phyloP scores from a whole-genome alignment of 2,888 invertebrate genomes.

The Lasioglossum morio region DNA sequence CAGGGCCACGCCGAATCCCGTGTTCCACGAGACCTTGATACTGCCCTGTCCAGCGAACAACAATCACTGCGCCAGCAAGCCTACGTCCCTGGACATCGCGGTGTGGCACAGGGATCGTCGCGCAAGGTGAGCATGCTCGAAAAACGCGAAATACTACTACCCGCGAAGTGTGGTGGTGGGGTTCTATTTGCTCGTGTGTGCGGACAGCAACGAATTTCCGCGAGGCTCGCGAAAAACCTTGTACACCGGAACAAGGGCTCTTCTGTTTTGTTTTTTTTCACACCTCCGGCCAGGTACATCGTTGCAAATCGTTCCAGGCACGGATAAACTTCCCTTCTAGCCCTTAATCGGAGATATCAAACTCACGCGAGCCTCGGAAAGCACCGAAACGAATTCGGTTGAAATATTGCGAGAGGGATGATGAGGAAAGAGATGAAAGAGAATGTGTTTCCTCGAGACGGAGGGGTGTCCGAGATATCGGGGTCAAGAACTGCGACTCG shows the following conservation, averaged over 20 bases:
- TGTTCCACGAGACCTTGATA: conserved; percentile 92
- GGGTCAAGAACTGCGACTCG: conserved; percentile 54
- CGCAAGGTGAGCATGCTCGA: conserved; percentile 88
- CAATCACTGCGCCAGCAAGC: conserved; percentile 80
- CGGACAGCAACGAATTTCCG: neutral
- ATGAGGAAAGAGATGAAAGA: neutral
- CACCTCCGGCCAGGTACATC: neutral
- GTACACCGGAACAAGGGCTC: neutral
- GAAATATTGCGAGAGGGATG: neutral
- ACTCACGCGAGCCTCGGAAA: conserved; percentile 43
- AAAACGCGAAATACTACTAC: conserved; percentile 10
- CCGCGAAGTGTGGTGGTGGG: neutral
- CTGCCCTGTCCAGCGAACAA: conserved; percentile 87
- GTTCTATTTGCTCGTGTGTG: neutral
- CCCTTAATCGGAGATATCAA: conserved; percentile 45
- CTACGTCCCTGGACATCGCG: conserved; percentile 90
- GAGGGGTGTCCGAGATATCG: conserved; percentile 35
- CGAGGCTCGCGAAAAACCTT: neutral
- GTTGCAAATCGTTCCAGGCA: neutral
- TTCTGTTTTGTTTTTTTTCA: neutral
- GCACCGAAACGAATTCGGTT: neutral
- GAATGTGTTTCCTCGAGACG: neutral
- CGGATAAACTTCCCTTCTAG: neutral
- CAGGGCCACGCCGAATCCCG: conserved; percentile 91
- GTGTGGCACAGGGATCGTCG: conserved; percentile 95